Base-by-base conservation (phyloP, 2,888 invertebrate genomes). In the Campaea margaritaria region DNA sequence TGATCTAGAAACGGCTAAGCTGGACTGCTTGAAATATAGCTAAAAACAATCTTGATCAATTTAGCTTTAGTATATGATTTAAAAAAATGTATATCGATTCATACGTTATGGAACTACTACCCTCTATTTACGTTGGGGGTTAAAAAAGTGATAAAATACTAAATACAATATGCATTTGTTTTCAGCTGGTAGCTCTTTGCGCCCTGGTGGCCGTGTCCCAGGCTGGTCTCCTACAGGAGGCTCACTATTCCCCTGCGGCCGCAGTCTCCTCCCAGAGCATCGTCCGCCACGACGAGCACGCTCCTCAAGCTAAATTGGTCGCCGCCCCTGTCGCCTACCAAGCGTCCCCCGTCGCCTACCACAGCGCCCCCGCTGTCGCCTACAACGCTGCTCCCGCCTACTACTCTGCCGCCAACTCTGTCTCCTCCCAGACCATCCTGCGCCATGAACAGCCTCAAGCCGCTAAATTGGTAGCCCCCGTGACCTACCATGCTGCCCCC, bases 221-320 rank as follows among this genome's bases (percentile, higher is more conserved):
- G 68, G 87, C 86, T 9, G 87, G 85, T 57, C 81, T 88, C 16
- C 63, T 87, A 67, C 71, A 85, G 13, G 78, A 76, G 51, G 76
- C 67, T 1, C 86, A 88, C 72, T 85, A 86, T 74, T 83, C 85
- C 5, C 59, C 78, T 8, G 82, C 86, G 8, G 76, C 69, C 31
- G 85, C 86, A 10, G 83, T 88, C 46, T 89, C 89, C 36, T 87
- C 87, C 21, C 87, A 87, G 66, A 85, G 78, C 76, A 82, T 85
- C 66, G 80, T 86, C 13, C 85, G 87, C 56, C 85, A 83, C 74
- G 85, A 83, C 79, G 80, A 75, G 79, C 45, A 54, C 73, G 59
- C 67, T 1, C 62, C 65, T 49, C 21, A 64, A 12, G 63, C 86
- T 65, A 71, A 68, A 53, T 62, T 68, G 31, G 67, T 55, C 4